Conservation (phyloP, 92 coral and sea anemone species). For the Parazoanthus swiftii region DNA sequence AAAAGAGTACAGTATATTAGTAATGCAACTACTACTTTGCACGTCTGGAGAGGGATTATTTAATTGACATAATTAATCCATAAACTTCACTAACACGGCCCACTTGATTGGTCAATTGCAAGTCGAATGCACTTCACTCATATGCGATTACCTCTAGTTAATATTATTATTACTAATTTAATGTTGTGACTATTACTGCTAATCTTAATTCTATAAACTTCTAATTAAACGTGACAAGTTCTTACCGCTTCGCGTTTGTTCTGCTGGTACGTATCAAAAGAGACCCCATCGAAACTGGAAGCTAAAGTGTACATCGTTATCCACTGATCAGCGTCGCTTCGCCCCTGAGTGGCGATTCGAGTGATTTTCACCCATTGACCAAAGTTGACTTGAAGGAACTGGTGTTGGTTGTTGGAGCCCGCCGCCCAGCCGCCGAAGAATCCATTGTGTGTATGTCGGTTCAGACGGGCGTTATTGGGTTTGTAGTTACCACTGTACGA, state of each 20-base stretch:
- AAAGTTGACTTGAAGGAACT: constrained; percentile 32
- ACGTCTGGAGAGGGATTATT: too few species aligned
- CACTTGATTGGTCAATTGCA: too few species aligned
- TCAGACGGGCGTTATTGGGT: constrained; percentile 8
- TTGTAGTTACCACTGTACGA: constrained; percentile 29
- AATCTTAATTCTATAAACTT: too few species aligned
- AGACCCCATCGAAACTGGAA: constrained; percentile 4
- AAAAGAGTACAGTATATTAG: neutral
- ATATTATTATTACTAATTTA: neutral
- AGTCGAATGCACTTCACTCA: too few species aligned
- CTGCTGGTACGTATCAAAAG: constrained; percentile 3
- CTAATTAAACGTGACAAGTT: neutral
- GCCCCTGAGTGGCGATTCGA: constrained; percentile 21
- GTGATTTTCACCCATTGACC: constrained; percentile 20
- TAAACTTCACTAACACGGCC: too few species aligned
- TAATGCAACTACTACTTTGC: neutral
- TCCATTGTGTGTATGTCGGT: constrained; percentile 15
- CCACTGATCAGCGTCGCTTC: constrained; percentile 27
- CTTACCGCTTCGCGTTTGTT: constrained; percentile 27
- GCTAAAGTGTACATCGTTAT: constrained; percentile 16
- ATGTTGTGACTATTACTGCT: neutral
- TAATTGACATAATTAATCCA: too few species aligned
- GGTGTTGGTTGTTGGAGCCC: neutral
- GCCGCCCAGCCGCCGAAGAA: constrained; percentile 25
- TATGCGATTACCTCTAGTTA: too few species aligned